Evolutionary conservation across 2,113 vertebrate genomes (phyloP), one percentile per base, ranked within the genome.

Genomic region (Hymenochirus boettgeri): DNA sequence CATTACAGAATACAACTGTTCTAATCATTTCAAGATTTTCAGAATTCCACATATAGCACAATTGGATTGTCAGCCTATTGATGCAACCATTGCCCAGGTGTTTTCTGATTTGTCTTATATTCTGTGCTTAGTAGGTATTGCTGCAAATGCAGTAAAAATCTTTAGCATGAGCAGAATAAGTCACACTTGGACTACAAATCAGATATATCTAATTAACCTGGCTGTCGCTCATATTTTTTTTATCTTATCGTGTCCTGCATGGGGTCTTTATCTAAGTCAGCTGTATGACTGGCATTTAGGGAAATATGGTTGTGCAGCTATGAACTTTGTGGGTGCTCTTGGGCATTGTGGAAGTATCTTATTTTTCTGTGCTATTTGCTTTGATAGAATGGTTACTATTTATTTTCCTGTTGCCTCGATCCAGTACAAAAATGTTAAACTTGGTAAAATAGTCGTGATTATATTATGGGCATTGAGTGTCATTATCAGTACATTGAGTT

Each of bases 271-370:
- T 37, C 15, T 63, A 3, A 54, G 18, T 11, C 31, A 63, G 5
- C 61, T 42, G 7, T 63, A 63, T 54, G 61, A 63, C 12, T 63
- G 61, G 61, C 47, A 37, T 11, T 22, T 63, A 9, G 61, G 61
- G 13, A 54, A 42, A 25, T 51, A 42, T 26, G 35, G 48, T 11
- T 63, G 61, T 51, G 50, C 61, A 21, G 4, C 39, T 4, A 63
- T 63, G 61, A 63, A 63, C 48, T 42, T 63, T 10, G 45, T 19
- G 15, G 42, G 26, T 54, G 35, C 50, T n/a, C 48, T 63, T 11
- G 61, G 61, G 19, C 61, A 63, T 51, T 54, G 51, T 63, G 61
- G 61, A 54, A 45, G 50, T 11, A 17, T 37, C 9, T 29, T 63
- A 27, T 63, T 63, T 54, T 37, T 63, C 3, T 54, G 50, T 21